Evolutionary conservation across 2,888 invertebrate species (phyloP).

Genomic region (Lithosia quadra): DNA sequence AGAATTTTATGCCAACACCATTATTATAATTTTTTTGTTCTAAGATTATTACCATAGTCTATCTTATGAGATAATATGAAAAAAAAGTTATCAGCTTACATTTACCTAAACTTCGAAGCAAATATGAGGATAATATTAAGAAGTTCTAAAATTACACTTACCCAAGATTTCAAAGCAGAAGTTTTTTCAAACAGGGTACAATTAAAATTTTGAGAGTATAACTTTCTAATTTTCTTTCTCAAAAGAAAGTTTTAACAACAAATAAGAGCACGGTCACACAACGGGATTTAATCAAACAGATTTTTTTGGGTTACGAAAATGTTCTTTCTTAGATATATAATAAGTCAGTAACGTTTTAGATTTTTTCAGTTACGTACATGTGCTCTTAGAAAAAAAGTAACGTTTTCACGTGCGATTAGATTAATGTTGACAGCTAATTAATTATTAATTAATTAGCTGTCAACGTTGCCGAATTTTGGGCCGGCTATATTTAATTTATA

Average conservation of each 20-base stretch:
- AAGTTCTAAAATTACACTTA: neutral
- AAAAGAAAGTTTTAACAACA: constrained; percentile 27
- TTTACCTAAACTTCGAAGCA: neutral
- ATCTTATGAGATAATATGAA: neutral
- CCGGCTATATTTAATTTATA: too few relatives aligned
- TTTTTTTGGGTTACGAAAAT: constrained; percentile 48
- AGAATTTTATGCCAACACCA: neutral
- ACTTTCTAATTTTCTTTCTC: constrained; percentile 12
- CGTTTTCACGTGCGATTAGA: constrained; percentile 31
- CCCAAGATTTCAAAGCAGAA: neutral
- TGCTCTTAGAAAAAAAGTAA: constrained; percentile 28
- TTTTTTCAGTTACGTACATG: constrained; percentile 47
- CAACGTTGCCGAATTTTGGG: too few relatives aligned
- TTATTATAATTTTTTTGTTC: neutral
- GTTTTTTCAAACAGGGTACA: constrained; percentile 10
- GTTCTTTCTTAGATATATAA: constrained; percentile 32
- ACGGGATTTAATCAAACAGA: constrained; percentile 54
- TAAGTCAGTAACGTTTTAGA: too few relatives aligned
- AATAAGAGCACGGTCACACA: constrained; percentile 24
- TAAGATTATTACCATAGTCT: neutral
- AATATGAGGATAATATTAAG: neutral
- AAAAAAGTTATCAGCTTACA: neutral
- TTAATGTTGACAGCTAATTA: too few relatives aligned
- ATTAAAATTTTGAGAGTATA: constrained; percentile 11
- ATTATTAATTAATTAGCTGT: too few relatives aligned